These are phyloP conservation scores for Tiliqua scincoides DNA, from an alignment of 2,113 vertebrate species.

Conservation along the genomic window DNA sequence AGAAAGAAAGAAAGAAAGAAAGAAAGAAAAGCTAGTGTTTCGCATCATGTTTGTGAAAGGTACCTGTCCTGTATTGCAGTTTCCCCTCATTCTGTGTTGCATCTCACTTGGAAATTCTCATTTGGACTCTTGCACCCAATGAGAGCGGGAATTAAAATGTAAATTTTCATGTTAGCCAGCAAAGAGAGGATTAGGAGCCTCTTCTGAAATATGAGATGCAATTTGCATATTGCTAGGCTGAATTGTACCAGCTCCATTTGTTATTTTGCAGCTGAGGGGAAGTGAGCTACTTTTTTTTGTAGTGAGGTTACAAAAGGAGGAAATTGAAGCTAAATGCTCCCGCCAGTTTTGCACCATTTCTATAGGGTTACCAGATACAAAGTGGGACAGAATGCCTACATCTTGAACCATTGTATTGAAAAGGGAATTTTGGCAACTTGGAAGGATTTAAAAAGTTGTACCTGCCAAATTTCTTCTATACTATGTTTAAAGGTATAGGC, in stretches of 20 bases:
- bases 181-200: not conserved
- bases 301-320: not conserved
- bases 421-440: too few relatives aligned
- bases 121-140: not conserved
- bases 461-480: too few relatives aligned
- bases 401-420: too few relatives aligned
- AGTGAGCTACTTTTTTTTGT: not conserved
- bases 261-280: slow-evolving; percentile 1
- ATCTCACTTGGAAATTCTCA: slow-evolving; percentile 30
- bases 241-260: not conserved
- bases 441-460: too few relatives aligned
- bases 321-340: slow-evolving; percentile 4
- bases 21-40: not conserved
- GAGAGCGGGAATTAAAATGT: slow-evolving; percentile 7
- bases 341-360: not conserved
- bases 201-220: not conserved
- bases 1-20: too few relatives aligned
- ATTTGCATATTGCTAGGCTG: slow-evolving; percentile 20
- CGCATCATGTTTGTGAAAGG: not conserved
- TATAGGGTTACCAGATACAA: not conserved
- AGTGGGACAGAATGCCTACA: too few relatives aligned
- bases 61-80: not conserved
- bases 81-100: not conserved
- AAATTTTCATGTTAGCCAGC: slow-evolving; percentile 18
- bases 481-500: too few relatives aligned